Evolutionary conservation across 1,140 invertebrate genomes (phyloP).

Genomic region (Temnothorax longispinosus): DNA sequence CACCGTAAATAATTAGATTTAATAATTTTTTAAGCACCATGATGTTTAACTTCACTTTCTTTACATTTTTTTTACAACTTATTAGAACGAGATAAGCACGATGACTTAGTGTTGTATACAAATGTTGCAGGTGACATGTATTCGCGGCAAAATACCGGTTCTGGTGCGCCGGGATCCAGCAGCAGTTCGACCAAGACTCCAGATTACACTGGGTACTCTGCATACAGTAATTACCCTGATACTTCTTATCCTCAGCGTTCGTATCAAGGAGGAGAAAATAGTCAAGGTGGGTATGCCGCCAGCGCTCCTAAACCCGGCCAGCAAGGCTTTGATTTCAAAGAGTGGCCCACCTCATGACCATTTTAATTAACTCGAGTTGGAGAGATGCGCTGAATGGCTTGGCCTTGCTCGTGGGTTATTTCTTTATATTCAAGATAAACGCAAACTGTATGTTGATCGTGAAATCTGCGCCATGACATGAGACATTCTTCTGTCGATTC

Average conservation of each 20-base stretch:
- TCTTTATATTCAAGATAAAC: constrained; percentile 64
- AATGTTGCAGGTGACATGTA: constrained; percentile 87
- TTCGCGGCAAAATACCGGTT: constrained; percentile 85
- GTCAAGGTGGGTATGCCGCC: constrained; percentile 87
- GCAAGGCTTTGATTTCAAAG: constrained; percentile 88
- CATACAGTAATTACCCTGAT: constrained; percentile 86
- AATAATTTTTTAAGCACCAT: constrained; percentile 10
- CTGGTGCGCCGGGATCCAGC: constrained; percentile 86
- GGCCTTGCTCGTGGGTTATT: constrained; percentile 83
- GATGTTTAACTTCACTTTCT: constrained; percentile 22
- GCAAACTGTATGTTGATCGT: constrained; percentile 52
- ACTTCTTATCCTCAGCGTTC: constrained; percentile 85
- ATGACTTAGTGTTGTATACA: constrained; percentile 56
- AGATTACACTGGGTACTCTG: constrained; percentile 85
- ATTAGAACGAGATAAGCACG: background rate
- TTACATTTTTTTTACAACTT: background rate
- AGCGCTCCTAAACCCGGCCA: constrained; percentile 86
- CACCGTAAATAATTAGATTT: constrained; percentile 2
- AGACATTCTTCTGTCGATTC: constrained; percentile 63
- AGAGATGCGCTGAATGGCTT: constrained; percentile 83
- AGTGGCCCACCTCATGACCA: constrained; percentile 88
- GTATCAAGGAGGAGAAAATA: constrained; percentile 85
- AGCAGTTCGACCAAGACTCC: constrained; percentile 85
- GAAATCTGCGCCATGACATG: constrained; percentile 42
- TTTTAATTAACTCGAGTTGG: constrained; percentile 85